Evolutionary conservation across 2,113 vertebrate genomes (phyloP).

Genomic region (Ophiodon elongatus): DNA sequence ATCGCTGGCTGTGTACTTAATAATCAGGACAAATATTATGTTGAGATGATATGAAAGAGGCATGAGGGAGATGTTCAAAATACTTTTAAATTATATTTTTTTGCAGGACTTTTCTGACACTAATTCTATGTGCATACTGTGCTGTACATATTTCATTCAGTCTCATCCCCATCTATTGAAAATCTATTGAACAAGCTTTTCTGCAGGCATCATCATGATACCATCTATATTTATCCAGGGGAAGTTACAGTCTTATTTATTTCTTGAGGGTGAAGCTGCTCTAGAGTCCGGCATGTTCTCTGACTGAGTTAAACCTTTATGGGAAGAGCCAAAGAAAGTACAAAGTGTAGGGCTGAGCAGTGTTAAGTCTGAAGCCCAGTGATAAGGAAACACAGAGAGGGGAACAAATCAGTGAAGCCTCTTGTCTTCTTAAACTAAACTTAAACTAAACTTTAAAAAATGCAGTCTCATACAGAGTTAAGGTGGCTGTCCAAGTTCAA

Average conservation of each 20-base stretch:
- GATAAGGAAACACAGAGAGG: slow-evolving; percentile 1
- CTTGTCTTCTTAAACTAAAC: not conserved
- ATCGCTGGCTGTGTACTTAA: not conserved
- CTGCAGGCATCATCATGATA: not conserved
- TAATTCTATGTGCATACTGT: not conserved
- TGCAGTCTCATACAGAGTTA: not conserved
- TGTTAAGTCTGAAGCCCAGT: not conserved
- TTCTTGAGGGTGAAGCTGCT: not conserved
- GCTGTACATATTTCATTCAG: not conserved
- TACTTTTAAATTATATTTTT: not conserved
- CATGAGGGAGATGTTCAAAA: not conserved
- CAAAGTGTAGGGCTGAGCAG: not conserved
- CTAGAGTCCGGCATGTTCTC: not conserved
- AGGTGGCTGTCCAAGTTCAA: not conserved
- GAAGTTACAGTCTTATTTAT: not conserved
- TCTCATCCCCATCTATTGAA: not conserved
- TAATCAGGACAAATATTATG: not conserved
- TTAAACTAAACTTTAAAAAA: not conserved
- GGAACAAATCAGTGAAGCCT: not conserved
- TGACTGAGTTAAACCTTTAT: slow-evolving; percentile 4
- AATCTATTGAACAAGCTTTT: not conserved
- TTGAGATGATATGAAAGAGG: not conserved
- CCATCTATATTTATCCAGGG: slow-evolving; percentile 2
- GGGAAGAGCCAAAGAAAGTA: not conserved
- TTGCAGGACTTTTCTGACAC: not conserved